Base-by-base conservation (phyloP, 2,888 invertebrate genomes). In the Capitulum mitella region DNA sequence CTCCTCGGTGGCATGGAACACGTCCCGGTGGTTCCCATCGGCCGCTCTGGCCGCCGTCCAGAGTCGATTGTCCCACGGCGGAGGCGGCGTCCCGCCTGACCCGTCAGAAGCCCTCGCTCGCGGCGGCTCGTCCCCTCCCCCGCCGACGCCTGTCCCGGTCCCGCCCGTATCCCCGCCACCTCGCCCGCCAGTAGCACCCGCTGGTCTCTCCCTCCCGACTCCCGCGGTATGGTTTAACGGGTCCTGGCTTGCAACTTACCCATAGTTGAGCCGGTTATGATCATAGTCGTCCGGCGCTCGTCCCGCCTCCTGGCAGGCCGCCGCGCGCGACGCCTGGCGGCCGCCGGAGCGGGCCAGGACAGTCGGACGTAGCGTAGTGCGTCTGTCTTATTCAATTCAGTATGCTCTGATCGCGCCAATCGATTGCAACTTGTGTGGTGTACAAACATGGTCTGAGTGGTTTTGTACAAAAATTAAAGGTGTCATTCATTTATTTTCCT, bases 401-500 rank as follows among this genome's bases (percentile, higher is more conserved):
- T 34, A 14, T 34, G 64, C 34, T 34, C 34, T 6, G 51, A 22
- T 51, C 22, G 51, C 51, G 51, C 51, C 51, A 22, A 51, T 51
- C 64, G 34, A 40, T 40, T 40, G 37, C 12, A 70, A 70, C 37
- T 40, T 70, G 70, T 70, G 70, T 40, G 70, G 37, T 70, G 70
- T 70, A 40, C 40, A 70, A 70, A 70, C 40, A 19, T 40, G n/a
- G 16, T 70, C n/a, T 22, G 70, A 12, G 26, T 70, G 37, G 70
- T 70, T 76, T 70, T 76, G 43, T 76, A 43, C 48, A 46, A 76
- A 76, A 43, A 46, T 46, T 29, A 76, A 19, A 29, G n/a, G n/a
- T n/a, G 46, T 76, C 75, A 48, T 76, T 76, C 43, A 43, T 43
- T 76, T 76, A 46, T 76, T 29, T 43, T 76, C 43, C 76, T 46